Base-by-base conservation (phyloP, 1,140 invertebrate species). In the Thaumatotibia leucotreta region DNA sequence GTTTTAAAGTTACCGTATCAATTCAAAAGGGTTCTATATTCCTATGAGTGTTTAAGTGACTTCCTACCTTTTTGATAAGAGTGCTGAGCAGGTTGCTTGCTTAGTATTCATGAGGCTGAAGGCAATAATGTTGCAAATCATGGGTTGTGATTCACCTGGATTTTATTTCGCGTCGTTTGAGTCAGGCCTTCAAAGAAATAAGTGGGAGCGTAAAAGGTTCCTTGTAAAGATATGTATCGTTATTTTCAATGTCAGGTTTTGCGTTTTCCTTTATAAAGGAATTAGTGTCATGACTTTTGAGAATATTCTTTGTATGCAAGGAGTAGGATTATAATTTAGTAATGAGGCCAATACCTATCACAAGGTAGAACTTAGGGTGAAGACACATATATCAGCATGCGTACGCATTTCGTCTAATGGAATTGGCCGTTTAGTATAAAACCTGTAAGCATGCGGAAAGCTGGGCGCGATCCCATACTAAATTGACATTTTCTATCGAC, bases 111-210 rank as follows among this genome's bases (percentile, higher is more conserved):
- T 58, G 69, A 64, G 68, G 74, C 69, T 72, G 64, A 73, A 74
- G 70, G 67, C 70, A 70, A 74, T 78, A 79, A 74, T 70, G 77
- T 83, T 76, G 82, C 82, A 84, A 84, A 80, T 86, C 80, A 84
- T 73, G 69, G 69, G 61, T 76, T 77, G 73, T 85, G 86, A 86
- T 76, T 88, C 80, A 88, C 74, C 58, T 67, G 65, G 65, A 69
- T 70, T 71, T 77, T 77, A 70, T 72, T 72, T 70, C 67, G 52
- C 72, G 66, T 66, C 65, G 69, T 69, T 64, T 73, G 68, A 27
- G 74, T 69, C 73, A 67, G 68, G 67, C 70, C 70, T 70, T 74
- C 73, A 65, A 66, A 67, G 58, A 61, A 68, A 79, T 76, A 75
- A 70, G 69, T 67, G 72, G 58, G 63, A 50, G 31, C 62, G 35